Conservation (phyloP, 2,797 vertebrate genomes). For the Oreonectes daqikongensis region DNA sequence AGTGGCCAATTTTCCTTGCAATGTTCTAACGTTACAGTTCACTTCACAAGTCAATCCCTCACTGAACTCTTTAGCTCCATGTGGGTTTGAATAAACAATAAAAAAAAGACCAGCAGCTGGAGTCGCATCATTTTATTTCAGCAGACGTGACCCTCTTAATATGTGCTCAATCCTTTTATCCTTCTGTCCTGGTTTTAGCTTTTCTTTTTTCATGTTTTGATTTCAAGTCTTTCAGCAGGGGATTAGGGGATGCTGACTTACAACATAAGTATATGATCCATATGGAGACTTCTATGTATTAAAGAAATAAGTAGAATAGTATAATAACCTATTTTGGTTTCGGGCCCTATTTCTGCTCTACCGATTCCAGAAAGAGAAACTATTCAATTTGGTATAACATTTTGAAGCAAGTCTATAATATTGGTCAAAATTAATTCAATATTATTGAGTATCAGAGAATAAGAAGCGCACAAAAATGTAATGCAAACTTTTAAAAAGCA, state of each 20-base stretch:
- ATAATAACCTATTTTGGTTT: no score
- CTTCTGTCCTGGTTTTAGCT: conserved; percentile 57
- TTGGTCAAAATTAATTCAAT: no score
- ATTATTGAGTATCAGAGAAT: no score
- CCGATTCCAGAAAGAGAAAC: no score
- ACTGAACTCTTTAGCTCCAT: conserved; percentile 6
- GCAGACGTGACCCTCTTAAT: conserved; percentile 22
- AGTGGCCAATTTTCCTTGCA: neutral
- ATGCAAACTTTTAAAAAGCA: no score
- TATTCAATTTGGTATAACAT: fast-evolving
- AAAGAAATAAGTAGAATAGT: no score
- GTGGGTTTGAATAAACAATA: conserved; percentile 27
- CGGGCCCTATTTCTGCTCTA: no score
- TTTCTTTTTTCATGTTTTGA: conserved; percentile 58
- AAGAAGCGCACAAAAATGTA: no score
- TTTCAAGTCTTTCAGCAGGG: conserved; percentile 42
- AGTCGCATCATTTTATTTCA: conserved; percentile 16
- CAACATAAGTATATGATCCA: no score
- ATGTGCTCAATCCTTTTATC: conserved; percentile 62
- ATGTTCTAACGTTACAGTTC: neutral
- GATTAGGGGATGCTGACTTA: conserved; percentile 51
- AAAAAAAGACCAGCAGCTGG: conserved; percentile 42
- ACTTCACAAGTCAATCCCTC: conserved; percentile 19
- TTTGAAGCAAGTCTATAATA: no score
- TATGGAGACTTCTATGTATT: no score